These are phyloP conservation scores for Spheniscus mendiculus DNA, from an alignment of 2,113 vertebrate genomes.

Conservation along the genomic window DNA sequence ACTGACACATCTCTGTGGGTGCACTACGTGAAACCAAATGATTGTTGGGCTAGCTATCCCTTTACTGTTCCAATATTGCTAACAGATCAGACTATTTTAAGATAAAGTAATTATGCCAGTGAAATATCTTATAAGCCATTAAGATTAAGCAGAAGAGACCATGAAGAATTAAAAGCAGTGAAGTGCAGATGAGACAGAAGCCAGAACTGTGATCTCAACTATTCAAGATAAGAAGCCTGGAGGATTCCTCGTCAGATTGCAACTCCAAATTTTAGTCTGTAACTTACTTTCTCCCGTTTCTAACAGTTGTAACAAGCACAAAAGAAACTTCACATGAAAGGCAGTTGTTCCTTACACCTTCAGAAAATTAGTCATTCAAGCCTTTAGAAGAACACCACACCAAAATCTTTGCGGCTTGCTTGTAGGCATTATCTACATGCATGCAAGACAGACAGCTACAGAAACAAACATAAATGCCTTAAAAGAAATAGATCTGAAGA, in stretches of 20 bases:
- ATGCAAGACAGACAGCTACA: not conserved
- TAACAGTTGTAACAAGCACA: not conserved
- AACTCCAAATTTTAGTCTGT: not conserved
- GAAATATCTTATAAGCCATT: conserved; percentile 23
- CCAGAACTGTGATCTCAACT: not conserved
- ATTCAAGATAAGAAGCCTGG: not conserved
- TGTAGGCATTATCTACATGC: not conserved
- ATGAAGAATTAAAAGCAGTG: conserved; percentile 19
- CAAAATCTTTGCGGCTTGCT: not conserved
- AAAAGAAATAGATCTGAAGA: not conserved
- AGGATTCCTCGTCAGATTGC: not conserved
- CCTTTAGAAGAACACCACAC: not conserved
- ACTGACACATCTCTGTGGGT: not conserved
- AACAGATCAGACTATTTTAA: conserved; percentile 45
- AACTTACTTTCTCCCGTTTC: not conserved
- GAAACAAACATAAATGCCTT: not conserved
- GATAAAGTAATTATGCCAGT: conserved; percentile 38
- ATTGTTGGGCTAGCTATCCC: not conserved
- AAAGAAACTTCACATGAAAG: not conserved
- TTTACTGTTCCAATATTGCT: not conserved
- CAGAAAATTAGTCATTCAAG: conserved; percentile 28
- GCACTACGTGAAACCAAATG: not conserved
- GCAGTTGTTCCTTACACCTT: not conserved
- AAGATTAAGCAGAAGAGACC: conserved; percentile 27
- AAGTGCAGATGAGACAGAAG: not conserved